Evolutionary conservation across 2,888 invertebrate species (phyloP), one percentile per base, ranked within the genome.

Genomic region (Anagyrus pseudococci): DNA sequence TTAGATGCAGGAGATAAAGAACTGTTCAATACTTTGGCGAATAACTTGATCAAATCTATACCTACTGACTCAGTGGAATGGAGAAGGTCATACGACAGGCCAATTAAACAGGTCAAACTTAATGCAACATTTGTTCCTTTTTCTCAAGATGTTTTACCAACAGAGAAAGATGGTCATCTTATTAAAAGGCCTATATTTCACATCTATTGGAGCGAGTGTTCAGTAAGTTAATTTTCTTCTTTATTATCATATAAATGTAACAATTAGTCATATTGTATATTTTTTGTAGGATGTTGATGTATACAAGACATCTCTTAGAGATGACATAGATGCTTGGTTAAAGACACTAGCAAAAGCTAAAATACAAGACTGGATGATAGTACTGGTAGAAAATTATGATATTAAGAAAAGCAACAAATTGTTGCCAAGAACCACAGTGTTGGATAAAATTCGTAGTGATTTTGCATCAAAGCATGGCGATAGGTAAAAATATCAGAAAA

Each of bases 151-250:
- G 86, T 88, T 66, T 80, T 94, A 58, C 91, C 92, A 48, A 87
- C 88, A 66, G 89, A 89, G 52, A 87, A 86, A 59, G 87, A 89
- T 77, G 89, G 90, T 82, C 91, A 90, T 76, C 86, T 97, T 49
- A 84, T 96, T 64, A 91, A 93, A 70, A 91, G 93, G 73, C 94
- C 96, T 13, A 90, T 97, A 79, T 89, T 98, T 77, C 96, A 98
- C 80, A 92, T 94, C 63, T 98, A 91, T 81, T 96, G 96, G 90
- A 96, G 93, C 22, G 96, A 97, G 79, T 96, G 96, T 85, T 88
- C 88, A 79, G 96, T 96, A 85, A 84, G 88, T 84, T 8, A 50
- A 8, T 19, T 58, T 43, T 37, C 17, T 22, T 19, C 17, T 43
- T 15, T 8, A 17, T 20, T 48, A 15, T 46, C 0, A n/a, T 37